Evolutionary conservation across 1,140 invertebrate species (phyloP).

Genomic region (Atta texana): DNA sequence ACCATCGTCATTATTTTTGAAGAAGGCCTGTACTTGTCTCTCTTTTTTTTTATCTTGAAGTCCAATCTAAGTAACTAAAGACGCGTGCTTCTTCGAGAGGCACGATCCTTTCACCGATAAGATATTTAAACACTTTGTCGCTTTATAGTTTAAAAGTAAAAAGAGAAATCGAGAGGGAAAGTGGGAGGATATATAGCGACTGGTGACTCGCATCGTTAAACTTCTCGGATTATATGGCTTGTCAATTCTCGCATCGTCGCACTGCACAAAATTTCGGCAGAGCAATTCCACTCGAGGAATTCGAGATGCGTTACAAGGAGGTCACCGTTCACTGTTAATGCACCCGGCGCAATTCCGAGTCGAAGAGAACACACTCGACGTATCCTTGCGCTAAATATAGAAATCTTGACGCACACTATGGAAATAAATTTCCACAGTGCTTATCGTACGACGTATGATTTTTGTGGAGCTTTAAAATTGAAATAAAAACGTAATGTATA

Average conservation of each 20-base stretch:
- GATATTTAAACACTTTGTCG: slow-evolving; percentile 72
- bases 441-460: not conserved
- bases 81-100: slow-evolving; percentile 25
- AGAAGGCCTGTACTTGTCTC: not conserved
- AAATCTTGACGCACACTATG: slow-evolving; percentile 37
- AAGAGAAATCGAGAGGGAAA: slow-evolving; percentile 77
- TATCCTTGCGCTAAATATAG: slow-evolving; percentile 63
- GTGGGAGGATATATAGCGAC: slow-evolving; percentile 49
- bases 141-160: slow-evolving; percentile 66
- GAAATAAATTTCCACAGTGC: slow-evolving; percentile 36
- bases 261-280: slow-evolving; percentile 44
- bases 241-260: slow-evolving; percentile 18
- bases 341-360: slow-evolving; percentile 14
- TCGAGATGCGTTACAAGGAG: slow-evolving; percentile 55
- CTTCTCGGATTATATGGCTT: slow-evolving; percentile 34
- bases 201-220: slow-evolving; percentile 58
- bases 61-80: slow-evolving; percentile 42
- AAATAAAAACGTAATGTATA: not conserved
- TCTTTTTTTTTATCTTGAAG: not conserved
- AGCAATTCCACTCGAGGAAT: slow-evolving; percentile 11
- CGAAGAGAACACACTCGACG: slow-evolving; percentile 32
- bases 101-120: slow-evolving; percentile 72
- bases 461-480: not conserved
- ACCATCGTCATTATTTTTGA: slow-evolving; percentile 3
- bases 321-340: slow-evolving; percentile 54